Base-by-base conservation (phyloP, 2,888 invertebrate species). In the Laspeyria flexula region DNA sequence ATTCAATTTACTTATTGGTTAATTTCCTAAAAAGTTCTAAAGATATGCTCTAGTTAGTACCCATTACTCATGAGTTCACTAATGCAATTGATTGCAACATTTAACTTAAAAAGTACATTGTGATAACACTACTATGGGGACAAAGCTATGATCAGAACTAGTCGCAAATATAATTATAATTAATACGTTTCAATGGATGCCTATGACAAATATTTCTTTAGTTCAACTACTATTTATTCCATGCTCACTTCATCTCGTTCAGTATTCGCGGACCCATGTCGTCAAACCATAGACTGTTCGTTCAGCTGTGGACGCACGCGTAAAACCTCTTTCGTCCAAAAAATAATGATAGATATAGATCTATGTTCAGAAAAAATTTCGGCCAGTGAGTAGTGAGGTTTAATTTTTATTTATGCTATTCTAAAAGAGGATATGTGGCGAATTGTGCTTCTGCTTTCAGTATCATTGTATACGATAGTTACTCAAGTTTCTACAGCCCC, bases 211-310 rank as follows among this genome's bases (percentile, higher is more conserved):
- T 55, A 55, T 53, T 69, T 62, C 50, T 56, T 57, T 46, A 57
- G 42, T 65, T 49, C 52, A 37, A 35, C 39, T 60, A 62, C 57
- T 75, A 83, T 82, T 81, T 83, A 83, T 78, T 77, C 75, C 58
- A 55, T 55, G 62, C 58, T 56, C 71, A 56, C 66, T 72, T 62
- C 70, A 71, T 73, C 57, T 66, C 73, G 73, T 71, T 77, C 79
- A 81, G 81, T 82, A 63, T 64, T 53, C 71, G 67, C 56, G 70
- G 76, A 71, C 71, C 75, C 71, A 75, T 69, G 65, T 63, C 63
- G 59, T 33, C 29, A 55, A 27, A 44, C 41, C 44, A 44, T 33
- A 33, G 41, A 31, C 21, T n/a, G 34, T n/a, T 35, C 31, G 39
- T 37, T 34, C 23, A 29, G 27, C 5, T 1, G 34, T 41, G 34